Evolutionary conservation across 2,113 vertebrate genomes (phyloP), one percentile per base, ranked within the genome.

Genomic region (Cnemophilus loriae): DNA sequence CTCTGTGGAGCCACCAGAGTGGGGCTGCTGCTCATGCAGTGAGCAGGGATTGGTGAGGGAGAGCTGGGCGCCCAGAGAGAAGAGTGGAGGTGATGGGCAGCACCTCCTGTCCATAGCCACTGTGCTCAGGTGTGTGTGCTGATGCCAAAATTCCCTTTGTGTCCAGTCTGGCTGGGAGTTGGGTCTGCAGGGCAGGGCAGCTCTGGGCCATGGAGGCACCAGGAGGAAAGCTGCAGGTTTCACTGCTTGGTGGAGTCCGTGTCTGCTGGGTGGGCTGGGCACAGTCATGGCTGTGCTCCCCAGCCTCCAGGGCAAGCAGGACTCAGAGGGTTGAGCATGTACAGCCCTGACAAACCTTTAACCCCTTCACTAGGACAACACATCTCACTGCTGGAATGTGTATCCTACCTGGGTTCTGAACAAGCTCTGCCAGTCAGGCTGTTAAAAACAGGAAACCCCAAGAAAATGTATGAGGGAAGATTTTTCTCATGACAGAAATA

Each of bases 211-310:
- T 1, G 46, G 26, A 52, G 26, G 44, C 16, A 44, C 3, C 20
- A 35, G 73, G 23, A 56, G 20, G 30, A 53, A 70, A 80, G 41
- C 30, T 41, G 52, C 22, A n/a, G 77, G 46, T 90, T 73, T 44
- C 24, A 18, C 33, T 1, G 13, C 18, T 35, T 10, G 46, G 24
- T 18, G 12, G 3, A 20, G 19, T 59, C 57, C 0, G 0, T 7
- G 16, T 30, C 37, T 65, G 52, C 52, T 28, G 26, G 35, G 22
- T 57, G 49, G 39, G 33, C 33, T 57, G 64, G 28, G 22, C 52
- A 56, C 14, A 22, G 47, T 16, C 30, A 11, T 1, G 1, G 32
- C 80, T 71, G 5, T 7, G 4, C 19, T 82, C 39, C 26, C 49
- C 60, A 57, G 3, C 17, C 22, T 20, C 22, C 10, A 16, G 47